Base-by-base conservation (phyloP, 2,888 invertebrate genomes). In the Thereva unica region DNA sequence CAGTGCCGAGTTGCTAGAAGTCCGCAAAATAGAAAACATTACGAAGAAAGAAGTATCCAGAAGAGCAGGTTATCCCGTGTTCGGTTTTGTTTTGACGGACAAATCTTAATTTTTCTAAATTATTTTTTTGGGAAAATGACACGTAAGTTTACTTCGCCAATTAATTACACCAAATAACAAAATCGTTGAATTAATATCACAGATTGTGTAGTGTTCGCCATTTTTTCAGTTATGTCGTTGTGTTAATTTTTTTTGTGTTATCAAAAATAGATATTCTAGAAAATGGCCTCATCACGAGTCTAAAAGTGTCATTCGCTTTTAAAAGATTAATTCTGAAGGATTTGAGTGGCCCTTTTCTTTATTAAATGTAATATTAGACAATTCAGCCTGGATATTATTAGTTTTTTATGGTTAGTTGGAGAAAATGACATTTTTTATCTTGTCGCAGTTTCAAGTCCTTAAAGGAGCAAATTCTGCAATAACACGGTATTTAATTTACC, bases 121-220 rank as follows among this genome's bases (percentile, higher is more conserved):
- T 64, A 56, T 54, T 10, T 53, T 63, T 61, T 42, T 50, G 44
- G 53, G 59, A 64, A 68, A 68, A 68, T 68, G 68, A 68, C 68
- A 64, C 68, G 68, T 68, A 63, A 68, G 68, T 68, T 10, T 23
- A 23, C 2, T 23, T 23, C 23, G 10, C 4, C 6, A 8, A 44
- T 8, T n/a, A n/a, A 44, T 44, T 44, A 23, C 23, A 23, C 23
- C 23, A 23, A 23, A 8, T 44, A 44, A 44, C 4, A n/a, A n/a
- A n/a, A 42, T 42, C 42, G 42, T 23, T 7, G 9, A 42, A 42
- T 42, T 42, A 8, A 42, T 4, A 42, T 42, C 42, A 42, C 4
- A 42, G 9, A 59, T 4, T 35, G 34, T 59, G 12, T 6, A 59
- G 9, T 47, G 9, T 59, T 45, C 7, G 12, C 0, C 4, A 47